Evolutionary conservation across 2,888 invertebrate genomes (phyloP), one percentile per base, ranked within the genome.

Genomic region (Caenorhabditis becei): DNA sequence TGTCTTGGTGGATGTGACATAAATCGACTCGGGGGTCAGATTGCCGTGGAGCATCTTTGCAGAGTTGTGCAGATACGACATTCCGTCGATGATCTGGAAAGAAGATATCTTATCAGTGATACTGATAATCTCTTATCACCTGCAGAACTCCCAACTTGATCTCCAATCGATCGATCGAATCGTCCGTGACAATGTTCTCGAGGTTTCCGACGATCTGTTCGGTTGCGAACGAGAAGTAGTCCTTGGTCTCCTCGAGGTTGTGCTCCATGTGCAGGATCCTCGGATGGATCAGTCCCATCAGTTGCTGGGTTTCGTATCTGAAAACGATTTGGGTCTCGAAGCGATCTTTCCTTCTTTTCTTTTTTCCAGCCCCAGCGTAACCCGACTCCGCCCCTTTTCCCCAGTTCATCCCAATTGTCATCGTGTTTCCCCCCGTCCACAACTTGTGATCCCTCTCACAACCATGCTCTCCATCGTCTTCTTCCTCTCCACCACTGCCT

Each of bases 21-120:
- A 94, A 88, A 98, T 95, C 88, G 95, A 95, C 87, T 95, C 95
- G 1, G 97, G 97, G 91, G 96, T 97, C 54, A 98, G 94, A 93
- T 98, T 98, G 89, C 96, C 94, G 92, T 98, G 98, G 84, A 97
- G 94, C 90, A 95, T 94, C 92, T 95, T 95, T 86, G 95, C 94
- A 44, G 94, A 94, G 93, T 95, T 95, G 93, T 98, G 97, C 83
- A 98, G 93, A 92, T 95, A 97, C 83, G 96, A 94, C 83, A 98
- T 93, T 8, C 96, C 97, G 91, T 98, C 97, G 70, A 96, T 95
- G 88, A 97, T 72, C 86, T 90, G 72, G 23, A 80, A n/a, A 41
- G 24, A 61, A 23, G 11, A 20, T 10, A 10, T 14, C 2, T 53
- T 14, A 10, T 2, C 2, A 18, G 20, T 4, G 11, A 3, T 2